phyloP scores from a whole-genome alignment of 1,140 invertebrate genomes.

The Microvelia longipes region DNA sequence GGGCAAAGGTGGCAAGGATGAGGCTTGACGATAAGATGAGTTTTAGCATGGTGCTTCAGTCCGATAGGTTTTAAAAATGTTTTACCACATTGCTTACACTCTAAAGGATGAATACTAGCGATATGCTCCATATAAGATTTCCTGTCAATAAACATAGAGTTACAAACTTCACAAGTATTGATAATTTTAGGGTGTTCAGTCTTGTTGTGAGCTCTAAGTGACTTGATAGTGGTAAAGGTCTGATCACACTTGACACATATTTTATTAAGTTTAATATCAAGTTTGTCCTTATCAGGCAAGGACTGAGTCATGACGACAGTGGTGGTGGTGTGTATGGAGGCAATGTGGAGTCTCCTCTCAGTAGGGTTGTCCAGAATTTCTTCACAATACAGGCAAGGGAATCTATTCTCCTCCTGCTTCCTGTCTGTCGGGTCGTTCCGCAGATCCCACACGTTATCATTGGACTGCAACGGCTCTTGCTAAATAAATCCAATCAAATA shows the following conservation, averaged over 20 bases:
- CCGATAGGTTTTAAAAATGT: slow-evolving; percentile 34
- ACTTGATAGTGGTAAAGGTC: slow-evolving; percentile 13
- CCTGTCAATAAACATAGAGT: slow-evolving; percentile 18
- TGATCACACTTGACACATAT: slow-evolving; percentile 15
- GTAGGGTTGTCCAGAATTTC: slow-evolving; percentile 45
- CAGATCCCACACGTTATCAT: neutral
- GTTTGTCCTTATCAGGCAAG: slow-evolving; percentile 4
- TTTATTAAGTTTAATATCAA: slow-evolving; percentile 5
- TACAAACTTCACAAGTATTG: slow-evolving; percentile 22
- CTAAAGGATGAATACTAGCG: slow-evolving; percentile 52
- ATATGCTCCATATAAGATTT: slow-evolving; percentile 23
- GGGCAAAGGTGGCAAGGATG: slow-evolving; percentile 61
- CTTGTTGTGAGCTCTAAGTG: slow-evolving; percentile 12
- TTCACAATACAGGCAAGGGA: slow-evolving; percentile 32
- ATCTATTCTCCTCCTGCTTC: neutral
- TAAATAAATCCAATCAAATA: neutral
- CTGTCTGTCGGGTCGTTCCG: neutral
- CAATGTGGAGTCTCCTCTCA: slow-evolving; percentile 45
- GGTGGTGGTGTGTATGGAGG: slow-evolving; percentile 28
- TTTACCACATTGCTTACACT: slow-evolving; percentile 62
- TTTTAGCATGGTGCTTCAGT: slow-evolving; percentile 56
- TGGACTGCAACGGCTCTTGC: neutral
- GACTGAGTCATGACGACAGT: slow-evolving; percentile 2
- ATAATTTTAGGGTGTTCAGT: slow-evolving; percentile 12
- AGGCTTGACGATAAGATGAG: slow-evolving; percentile 59